Percentiles rank a stretch among this genome's conserved stretches.
phyloP scores from a whole-genome alignment of 2,113 vertebrate species.

The Pholis gunnellus region DNA sequence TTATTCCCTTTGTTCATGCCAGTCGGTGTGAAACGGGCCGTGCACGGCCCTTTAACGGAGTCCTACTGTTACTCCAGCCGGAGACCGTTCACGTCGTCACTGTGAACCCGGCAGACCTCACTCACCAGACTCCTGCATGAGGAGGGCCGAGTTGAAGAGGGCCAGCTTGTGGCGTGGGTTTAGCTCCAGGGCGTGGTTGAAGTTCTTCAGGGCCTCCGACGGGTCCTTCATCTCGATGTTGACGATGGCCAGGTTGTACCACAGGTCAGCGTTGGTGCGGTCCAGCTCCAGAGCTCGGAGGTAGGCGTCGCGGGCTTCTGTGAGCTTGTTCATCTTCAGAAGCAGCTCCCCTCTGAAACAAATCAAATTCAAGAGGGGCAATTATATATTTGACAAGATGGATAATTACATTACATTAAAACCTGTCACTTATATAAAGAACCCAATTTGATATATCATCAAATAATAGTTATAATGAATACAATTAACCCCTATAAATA shows the following conservation, averaged over 20 bases:
- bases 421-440: neutral
- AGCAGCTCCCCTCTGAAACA: slow-evolving; percentile 93
- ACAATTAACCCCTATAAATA: too few species aligned
- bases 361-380: neutral
- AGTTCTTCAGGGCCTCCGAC: slow-evolving; percentile 93
- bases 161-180: slow-evolving; percentile 94
- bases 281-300: slow-evolving; percentile 93
- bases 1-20: neutral
- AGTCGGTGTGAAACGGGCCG: neutral
- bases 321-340: slow-evolving; percentile 97
- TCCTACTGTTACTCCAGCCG: neutral
- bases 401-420: neutral
- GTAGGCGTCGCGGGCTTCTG: slow-evolving; percentile 95
- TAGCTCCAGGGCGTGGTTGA: slow-evolving; percentile 93
- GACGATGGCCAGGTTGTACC: slow-evolving; percentile 99
- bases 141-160: slow-evolving; percentile 95
- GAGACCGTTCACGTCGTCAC: neutral
- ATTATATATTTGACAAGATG: neutral
- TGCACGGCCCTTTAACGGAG: too few species aligned
- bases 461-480: too few species aligned
- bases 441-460: too few species aligned
- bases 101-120: neutral
- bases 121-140: slow-evolving; percentile 99
- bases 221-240: slow-evolving; percentile 98
- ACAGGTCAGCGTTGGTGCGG: slow-evolving; percentile 93